Percentiles rank a stretch among this genome's conserved stretches.
These are phyloP conservation scores for Petrolisthes manimaculis DNA, from an alignment of 2,888 invertebrate species.

Conservation along the genomic window DNA sequence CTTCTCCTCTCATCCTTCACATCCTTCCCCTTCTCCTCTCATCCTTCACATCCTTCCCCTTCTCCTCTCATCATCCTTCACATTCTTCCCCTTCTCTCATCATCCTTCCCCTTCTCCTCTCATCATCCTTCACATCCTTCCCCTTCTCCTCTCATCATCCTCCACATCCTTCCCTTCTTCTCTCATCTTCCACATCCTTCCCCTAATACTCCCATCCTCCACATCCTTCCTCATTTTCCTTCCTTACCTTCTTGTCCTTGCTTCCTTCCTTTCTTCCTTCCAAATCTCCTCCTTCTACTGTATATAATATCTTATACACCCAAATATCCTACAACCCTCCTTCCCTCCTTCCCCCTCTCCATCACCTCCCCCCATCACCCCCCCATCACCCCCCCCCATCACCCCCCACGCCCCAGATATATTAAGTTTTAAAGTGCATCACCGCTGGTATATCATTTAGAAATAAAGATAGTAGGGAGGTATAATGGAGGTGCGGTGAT, in stretches of 20 bases:
- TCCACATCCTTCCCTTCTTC: no score
- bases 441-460: not conserved
- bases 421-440: conserved; percentile 39
- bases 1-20: not conserved
- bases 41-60: not conserved
- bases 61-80: not conserved
- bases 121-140: no score
- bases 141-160: no score
- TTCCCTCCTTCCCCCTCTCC: not conserved
- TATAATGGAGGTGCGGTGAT: not conserved
- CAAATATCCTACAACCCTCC: not conserved
- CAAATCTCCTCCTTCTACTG: not conserved
- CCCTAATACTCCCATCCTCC: no score
- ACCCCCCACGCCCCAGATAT: conserved; percentile 12
- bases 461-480: not conserved
- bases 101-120: not conserved
- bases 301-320: no score
- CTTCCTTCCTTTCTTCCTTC: not conserved
- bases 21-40: not conserved
- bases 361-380: not conserved
- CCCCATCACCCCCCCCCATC: no score
- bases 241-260: no score
- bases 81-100: not conserved
- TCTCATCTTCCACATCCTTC: no score
- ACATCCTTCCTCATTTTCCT: no score